Percentiles rank a stretch among this genome's conserved stretches.
These are phyloP conservation scores for Spodoptera littoralis DNA, from an alignment of 2,888 invertebrate genomes.

Conservation along the genomic window DNA sequence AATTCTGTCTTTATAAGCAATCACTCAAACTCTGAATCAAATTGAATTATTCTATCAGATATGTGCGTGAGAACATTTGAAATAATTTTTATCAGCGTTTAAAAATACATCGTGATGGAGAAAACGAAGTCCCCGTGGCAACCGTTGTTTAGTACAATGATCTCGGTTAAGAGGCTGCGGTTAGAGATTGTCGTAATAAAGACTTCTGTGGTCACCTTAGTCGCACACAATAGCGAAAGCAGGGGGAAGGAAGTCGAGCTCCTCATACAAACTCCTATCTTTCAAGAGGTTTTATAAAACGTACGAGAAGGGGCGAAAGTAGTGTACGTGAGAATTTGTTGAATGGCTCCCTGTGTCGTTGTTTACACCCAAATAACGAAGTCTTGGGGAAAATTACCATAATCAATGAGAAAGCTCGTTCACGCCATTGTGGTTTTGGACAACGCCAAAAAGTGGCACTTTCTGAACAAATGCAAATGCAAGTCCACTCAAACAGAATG, in stretches of 20 bases:
- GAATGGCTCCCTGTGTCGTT: not conserved
- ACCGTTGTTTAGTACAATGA: conserved; percentile 31
- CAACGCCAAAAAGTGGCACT: no score
- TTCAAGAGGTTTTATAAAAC: not conserved
- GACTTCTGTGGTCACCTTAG: conserved; percentile 31
- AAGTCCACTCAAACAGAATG: not conserved
- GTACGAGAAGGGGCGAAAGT: not conserved
- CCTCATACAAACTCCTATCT: not conserved
- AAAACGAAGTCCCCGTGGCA: conserved; percentile 2
- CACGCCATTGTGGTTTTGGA: no score
- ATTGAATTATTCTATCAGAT: no score
- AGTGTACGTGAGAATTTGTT: no score
- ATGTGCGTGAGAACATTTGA: no score
- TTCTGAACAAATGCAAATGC: conserved; percentile 2
- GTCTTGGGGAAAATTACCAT: no score
- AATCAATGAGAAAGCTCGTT: no score
- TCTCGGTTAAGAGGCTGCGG: conserved; percentile 31
- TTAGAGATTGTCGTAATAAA: conserved; percentile 31
- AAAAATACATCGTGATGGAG: no score
- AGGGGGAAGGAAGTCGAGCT: conserved; percentile 7
- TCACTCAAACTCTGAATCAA: no score
- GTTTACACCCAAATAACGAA: no score
- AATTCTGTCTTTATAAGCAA: no score
- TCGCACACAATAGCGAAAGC: conserved; percentile 21
- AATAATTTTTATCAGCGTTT: no score